These are phyloP conservation scores for Desmophyllum pertusum DNA, from an alignment of 92 coral and sea anemone genomes.

Conservation along the genomic window DNA sequence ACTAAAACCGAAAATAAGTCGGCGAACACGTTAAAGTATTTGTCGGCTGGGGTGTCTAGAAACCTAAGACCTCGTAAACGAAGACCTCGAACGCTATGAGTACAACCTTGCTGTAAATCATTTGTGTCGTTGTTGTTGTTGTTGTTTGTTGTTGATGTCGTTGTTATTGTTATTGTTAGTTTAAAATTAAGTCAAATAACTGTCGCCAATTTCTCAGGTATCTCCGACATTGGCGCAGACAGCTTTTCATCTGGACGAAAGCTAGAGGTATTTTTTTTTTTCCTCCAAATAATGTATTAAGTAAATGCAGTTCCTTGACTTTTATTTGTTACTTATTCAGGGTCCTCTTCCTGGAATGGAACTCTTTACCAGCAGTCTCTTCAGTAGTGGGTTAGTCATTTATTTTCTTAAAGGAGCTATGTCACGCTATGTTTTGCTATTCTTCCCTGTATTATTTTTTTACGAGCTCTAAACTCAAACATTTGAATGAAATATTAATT, in stretches of 20 bases:
- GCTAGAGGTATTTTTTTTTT: conserved; percentile 38
- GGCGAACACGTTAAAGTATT: no score
- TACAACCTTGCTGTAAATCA: no score
- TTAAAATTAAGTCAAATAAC: background rate
- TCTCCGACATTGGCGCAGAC: conserved; percentile 75
- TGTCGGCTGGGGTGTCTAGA: no score
- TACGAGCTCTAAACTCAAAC: no score
- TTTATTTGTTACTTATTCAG: conserved; percentile 19
- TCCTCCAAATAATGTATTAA: background rate
- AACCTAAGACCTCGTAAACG: no score
- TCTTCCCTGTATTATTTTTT: no score
- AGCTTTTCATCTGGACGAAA: conserved; percentile 54
- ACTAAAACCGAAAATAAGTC: no score
- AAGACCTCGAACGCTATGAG: no score
- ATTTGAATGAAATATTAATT: no score
- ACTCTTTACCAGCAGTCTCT: conserved; percentile 87
- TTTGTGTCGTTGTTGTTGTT: background rate
- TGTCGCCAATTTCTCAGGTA: conserved; percentile 45
- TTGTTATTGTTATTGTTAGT: background rate
- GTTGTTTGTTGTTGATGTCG: background rate
- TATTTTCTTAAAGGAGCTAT: background rate
- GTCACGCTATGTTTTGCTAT: no score
- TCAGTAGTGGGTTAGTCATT: conserved; percentile 72
- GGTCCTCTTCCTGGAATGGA: conserved; percentile 92
- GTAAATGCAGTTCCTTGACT: background rate